Base-by-base conservation (phyloP, 2,888 invertebrate species). In the Tanypteryx hageni region DNA sequence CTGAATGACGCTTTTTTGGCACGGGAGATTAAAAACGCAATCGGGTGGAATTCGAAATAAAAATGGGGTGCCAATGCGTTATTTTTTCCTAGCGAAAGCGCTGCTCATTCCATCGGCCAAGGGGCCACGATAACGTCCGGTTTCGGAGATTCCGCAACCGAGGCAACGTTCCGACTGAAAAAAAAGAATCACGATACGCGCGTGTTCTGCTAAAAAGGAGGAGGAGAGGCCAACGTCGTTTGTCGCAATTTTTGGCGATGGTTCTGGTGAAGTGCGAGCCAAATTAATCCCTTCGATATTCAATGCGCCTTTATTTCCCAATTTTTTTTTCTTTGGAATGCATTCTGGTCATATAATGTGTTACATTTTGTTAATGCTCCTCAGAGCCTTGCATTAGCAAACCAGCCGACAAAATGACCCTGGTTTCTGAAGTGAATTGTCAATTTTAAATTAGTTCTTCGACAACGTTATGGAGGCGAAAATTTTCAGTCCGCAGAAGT, bases 241-340 rank as follows among this genome's bases (percentile, higher is more conserved):
- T 76, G 9, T 76, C 76, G 76, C 76, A 76, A 76, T 76, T 27
- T 76, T 76, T 76, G 76, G 76, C 76, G 76, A 76, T 76, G 76
- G 22, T 27, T 76, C 76, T 13, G 76, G 11, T 13, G 27, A 2
- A 7, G 13, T 44, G 44, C 44, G 44, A 44, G 44, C 3, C 44
- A 5, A 44, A 44, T 44, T 44, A 44, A 44, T 44, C 44, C 44
- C 44, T 3, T 44, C 44, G 44, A 44, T 44, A 44, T 44, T 44
- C 44, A 3, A 44, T 44, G 44, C 44, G 44, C 44, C 44, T 1
- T 44, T 44, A 44, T 44, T 44, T 44, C 44, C 44, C 1, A 44
- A 44, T 44, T 44, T 44, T 44, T 44, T 3, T 5, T 44, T 44
- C 5, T 44, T 44, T 5, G 5, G 44, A 44, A 44, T 44, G 5